These are phyloP conservation scores for Mimumesa dahlbomi DNA, from an alignment of 2,888 invertebrate genomes.

Conservation along the genomic window DNA sequence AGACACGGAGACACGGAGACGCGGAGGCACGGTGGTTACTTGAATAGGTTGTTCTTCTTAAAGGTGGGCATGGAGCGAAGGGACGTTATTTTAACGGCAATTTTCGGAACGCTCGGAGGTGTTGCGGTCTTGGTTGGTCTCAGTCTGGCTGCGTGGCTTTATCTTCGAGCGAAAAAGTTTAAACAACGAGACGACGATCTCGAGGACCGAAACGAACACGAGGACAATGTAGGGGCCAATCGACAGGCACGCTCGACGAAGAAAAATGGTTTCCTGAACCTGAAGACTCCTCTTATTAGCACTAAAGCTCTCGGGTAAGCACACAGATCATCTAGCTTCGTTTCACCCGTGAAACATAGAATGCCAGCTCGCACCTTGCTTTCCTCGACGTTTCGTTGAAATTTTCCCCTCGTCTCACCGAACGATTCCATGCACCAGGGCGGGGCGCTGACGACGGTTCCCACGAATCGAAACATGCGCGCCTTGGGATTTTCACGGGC, in stretches of 20 bases:
- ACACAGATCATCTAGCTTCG: too few relatives aligned
- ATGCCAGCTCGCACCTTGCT: too few relatives aligned
- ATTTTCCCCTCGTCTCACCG: too few relatives aligned
- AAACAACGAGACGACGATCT: slow-evolving; percentile 83
- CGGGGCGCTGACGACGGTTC: too few relatives aligned
- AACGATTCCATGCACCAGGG: too few relatives aligned
- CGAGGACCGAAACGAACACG: slow-evolving; percentile 82
- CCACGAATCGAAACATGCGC: too few relatives aligned
- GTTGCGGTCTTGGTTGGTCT: slow-evolving; percentile 82
- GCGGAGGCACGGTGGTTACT: too few relatives aligned
- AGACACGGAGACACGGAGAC: too few relatives aligned
- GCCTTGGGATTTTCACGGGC: too few relatives aligned
- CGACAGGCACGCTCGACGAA: slow-evolving; percentile 75
- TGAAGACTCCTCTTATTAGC: slow-evolving; percentile 88
- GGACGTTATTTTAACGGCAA: slow-evolving; percentile 85
- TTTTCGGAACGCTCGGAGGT: slow-evolving; percentile 84
- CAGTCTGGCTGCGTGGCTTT: slow-evolving; percentile 82
- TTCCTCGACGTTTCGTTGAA: too few relatives aligned
- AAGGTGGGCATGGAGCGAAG: slow-evolving; percentile 87
- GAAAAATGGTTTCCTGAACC: slow-evolving; percentile 86
- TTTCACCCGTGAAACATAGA: too few relatives aligned
- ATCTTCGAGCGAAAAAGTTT: slow-evolving; percentile 83
- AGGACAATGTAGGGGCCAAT: slow-evolving; percentile 79
- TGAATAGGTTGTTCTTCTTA: too few relatives aligned
- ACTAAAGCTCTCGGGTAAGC: slow-evolving; percentile 89